These are phyloP conservation scores for Cantharis flavilabris DNA, from an alignment of 2,888 invertebrate genomes.

Conservation along the genomic window DNA sequence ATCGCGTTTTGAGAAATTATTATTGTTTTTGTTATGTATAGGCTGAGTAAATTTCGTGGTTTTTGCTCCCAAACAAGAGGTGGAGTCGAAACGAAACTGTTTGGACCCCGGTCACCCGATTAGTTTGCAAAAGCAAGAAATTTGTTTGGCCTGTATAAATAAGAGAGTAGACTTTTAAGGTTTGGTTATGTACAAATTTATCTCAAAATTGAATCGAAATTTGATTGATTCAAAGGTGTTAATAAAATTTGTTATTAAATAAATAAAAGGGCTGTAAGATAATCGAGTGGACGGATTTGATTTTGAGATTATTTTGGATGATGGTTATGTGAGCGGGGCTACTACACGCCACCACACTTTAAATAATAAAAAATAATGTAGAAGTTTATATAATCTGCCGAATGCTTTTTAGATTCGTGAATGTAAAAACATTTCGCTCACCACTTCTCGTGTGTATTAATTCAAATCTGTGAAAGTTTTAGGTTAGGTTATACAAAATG, in stretches of 20 bases:
- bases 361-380: conserved; percentile 14
- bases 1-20: conserved; percentile 55
- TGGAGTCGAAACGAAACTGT: no score
- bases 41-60: conserved; percentile 17
- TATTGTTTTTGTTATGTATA: conserved; percentile 53
- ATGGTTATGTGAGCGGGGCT: conserved; percentile 10
- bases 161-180: conserved; percentile 23
- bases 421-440: conserved; percentile 20
- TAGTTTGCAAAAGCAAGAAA: background rate
- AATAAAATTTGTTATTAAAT: background rate
- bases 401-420: conserved; percentile 26
- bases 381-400: conserved; percentile 22
- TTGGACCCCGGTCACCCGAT: no score
- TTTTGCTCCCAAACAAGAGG: background rate
- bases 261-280: background rate
- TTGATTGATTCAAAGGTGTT: background rate
- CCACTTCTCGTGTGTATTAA: conserved; percentile 15
- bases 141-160: background rate
- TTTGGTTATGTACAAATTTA: conserved; percentile 12
- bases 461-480: conserved; percentile 28
- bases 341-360: conserved; percentile 10
- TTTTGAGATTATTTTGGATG: background rate
- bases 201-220: background rate
- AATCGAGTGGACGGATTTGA: background rate
- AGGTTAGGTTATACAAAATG: conserved; percentile 36